Evolutionary conservation across 2,113 vertebrate species (phyloP), one percentile per base, ranked within the genome.

Genomic region (Ceratotherium simum): DNA sequence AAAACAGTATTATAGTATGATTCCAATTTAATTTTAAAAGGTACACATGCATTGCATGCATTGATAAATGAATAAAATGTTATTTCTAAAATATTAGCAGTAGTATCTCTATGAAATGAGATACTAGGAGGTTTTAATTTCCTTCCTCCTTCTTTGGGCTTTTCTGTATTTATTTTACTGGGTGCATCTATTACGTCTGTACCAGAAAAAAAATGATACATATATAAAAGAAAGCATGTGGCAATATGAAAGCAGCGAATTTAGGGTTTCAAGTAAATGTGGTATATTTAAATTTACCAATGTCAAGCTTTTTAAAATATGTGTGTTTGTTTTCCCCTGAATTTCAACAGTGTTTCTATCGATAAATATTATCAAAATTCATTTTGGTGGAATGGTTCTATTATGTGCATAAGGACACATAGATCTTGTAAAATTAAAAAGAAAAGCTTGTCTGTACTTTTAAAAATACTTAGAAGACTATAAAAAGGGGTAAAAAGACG

Each of bases 371-470:
- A 95, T 64, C 18, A 12, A 20, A 80, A 84, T 75, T 88, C 7
- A 67, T 76, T 93, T 82, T 80, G 31, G 36, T 65, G 14, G 20
- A 48, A 56, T 64, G 12, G 6, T 42, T 84, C 21, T 78, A 62
- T 39, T 60, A 62, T 8, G 13, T 31, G 20, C 3, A 87, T 31
- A 64, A 67, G 23, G 8, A 39, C 8, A 94, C 2, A 84, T 0
- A 83, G 14, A 92, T 58, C 80, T 79, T 81, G 9, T 11, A 89
- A 92, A 86, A 89, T 64, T 64, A 14, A 83, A 91, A 90, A 79
- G 48, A 67, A 87, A 76, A 60, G 4, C 21, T 81, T 76, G 51
- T 18, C 5, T 88, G 9, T 60, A 72, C n/a, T 80, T 80, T 82
- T 21, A 69, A 79, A 93, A 94, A 69, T 33, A 48, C 12, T 85